Percentiles rank a stretch among this genome's conserved stretches.
Conservation (phyloP, 2,113 vertebrate genomes). For the Chaetura pelagica region DNA sequence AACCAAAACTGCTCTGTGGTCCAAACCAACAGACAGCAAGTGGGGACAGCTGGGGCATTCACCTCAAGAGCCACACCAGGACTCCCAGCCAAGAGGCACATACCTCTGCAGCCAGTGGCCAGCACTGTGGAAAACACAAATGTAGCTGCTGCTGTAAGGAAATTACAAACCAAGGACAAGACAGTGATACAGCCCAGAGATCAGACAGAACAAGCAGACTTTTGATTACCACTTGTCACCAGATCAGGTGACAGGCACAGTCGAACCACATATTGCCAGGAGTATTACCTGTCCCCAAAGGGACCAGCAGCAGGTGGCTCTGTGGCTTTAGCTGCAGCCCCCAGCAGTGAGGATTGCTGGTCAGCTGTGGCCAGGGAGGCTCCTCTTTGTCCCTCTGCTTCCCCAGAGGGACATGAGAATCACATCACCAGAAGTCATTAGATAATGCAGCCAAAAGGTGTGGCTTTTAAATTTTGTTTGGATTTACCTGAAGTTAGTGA, state of each 20-base stretch:
- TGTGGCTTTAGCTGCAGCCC: background rate
- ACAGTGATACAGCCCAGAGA: accelerated
- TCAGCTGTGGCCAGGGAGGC: background rate
- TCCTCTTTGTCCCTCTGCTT: background rate
- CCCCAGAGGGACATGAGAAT: background rate
- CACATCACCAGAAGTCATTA: background rate
- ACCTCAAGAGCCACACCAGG: background rate
- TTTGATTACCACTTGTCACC: background rate
- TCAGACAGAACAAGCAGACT: background rate
- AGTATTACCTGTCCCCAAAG: background rate
- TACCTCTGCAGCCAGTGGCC: background rate
- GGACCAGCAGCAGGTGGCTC: accelerated
- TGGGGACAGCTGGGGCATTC: background rate
- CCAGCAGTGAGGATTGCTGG: background rate
- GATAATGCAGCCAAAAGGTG: background rate
- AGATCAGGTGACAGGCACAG: background rate
- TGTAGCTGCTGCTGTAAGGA: background rate
- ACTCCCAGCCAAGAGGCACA: background rate
- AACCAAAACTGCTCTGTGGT: background rate
- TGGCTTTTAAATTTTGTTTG: background rate
- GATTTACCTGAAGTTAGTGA: background rate
- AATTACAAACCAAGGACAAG: background rate
- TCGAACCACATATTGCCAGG: background rate
- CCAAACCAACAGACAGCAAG: background rate
- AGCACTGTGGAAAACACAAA: background rate